Base-by-base conservation (phyloP, 2,888 invertebrate species). In the Meandrusa payeni region DNA sequence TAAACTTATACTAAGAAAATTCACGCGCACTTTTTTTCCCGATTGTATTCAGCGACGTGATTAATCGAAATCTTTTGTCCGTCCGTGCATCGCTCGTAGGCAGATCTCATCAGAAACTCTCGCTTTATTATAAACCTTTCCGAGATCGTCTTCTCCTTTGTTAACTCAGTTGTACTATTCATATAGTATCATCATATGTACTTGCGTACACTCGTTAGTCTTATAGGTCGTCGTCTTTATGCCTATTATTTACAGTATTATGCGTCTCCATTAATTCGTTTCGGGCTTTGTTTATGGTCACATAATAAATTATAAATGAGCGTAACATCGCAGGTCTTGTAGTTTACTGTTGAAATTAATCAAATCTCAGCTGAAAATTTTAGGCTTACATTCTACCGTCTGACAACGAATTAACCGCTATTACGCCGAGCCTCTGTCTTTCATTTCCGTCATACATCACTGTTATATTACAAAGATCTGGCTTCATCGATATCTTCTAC, bases 51-150 rank as follows among this genome's bases (percentile, higher is more conserved):
- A 42, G 38, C 28, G 41, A 41, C 46, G 46, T 39, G 46, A 47
- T 47, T 20, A 38, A 46, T 46, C 31, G 41, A 17, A 37, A 38
- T 38, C 32, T 47, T 47, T 47, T 47, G 42, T 47, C 38, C 22
- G 41, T 33, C 32, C 34, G 31, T 47, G 39, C 46, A 38, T 39
- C 37, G 37, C 43, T 38, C 22, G 44, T 28, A 15, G 28, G 39
- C 44, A 23, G 43, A 43, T 43, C 33, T 39, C 32, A 37, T 37
- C 28, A 41, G 41, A 26, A 41, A 19, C 33, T 38, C 41, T 38
- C 31, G 39, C 41, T 31, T 39, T 44, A 41, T 39, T 29, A 28
- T 22, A 34, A 37, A 31, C 36, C 45, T 24, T 39, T 26, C 44
- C n/a, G 22, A 17, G 31, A 23, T 24, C 36, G 24, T 28, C 37